Evolutionary conservation across 2,888 invertebrate species (phyloP).

Genomic region (Thymelicus lineola): DNA sequence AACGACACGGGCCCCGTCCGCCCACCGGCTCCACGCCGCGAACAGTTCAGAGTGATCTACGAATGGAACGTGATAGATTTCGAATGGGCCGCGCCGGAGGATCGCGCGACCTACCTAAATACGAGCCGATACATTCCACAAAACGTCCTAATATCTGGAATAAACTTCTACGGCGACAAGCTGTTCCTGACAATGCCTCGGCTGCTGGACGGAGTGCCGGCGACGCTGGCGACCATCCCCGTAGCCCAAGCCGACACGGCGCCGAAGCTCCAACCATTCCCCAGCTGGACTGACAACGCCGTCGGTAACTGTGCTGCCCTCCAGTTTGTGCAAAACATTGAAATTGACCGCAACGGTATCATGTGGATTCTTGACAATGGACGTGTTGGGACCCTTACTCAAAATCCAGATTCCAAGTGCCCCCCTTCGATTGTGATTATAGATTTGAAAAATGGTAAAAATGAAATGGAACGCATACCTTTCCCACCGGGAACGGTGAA

Average conservation of each 20-base stretch:
- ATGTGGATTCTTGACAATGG: constrained; percentile 90
- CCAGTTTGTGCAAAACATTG: constrained; percentile 91
- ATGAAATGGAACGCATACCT: constrained; percentile 83
- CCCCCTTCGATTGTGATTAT: constrained; percentile 88
- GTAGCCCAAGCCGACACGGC: constrained; percentile 78
- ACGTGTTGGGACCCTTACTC: constrained; percentile 85
- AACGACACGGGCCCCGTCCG: constrained; percentile 63
- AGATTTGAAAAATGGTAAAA: constrained; percentile 86
- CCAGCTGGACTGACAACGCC: constrained; percentile 89
- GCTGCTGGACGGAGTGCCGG: constrained; percentile 89
- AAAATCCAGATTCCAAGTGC: constrained; percentile 83
- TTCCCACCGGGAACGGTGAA: constrained; percentile 87
- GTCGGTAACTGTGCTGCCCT: constrained; percentile 88
- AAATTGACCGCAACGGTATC: constrained; percentile 88
- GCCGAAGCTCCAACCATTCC: constrained; percentile 87
- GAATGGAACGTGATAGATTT: constrained; percentile 90
- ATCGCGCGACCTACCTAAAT: constrained; percentile 81
- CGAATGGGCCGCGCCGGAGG: constrained; percentile 86
- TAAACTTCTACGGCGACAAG: constrained; percentile 87
- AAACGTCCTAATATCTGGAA: constrained; percentile 88
- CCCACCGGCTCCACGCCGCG: constrained; percentile 65
- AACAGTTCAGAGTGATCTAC: constrained; percentile 88
- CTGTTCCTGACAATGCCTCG: constrained; percentile 89
- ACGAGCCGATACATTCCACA: constrained; percentile 87
- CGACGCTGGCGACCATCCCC: constrained; percentile 87